Percentiles rank a stretch among this genome's conserved stretches.
Evolutionary conservation across 2,797 vertebrate species (phyloP).

Genomic region (Melanotaenia nigrans): DNA sequence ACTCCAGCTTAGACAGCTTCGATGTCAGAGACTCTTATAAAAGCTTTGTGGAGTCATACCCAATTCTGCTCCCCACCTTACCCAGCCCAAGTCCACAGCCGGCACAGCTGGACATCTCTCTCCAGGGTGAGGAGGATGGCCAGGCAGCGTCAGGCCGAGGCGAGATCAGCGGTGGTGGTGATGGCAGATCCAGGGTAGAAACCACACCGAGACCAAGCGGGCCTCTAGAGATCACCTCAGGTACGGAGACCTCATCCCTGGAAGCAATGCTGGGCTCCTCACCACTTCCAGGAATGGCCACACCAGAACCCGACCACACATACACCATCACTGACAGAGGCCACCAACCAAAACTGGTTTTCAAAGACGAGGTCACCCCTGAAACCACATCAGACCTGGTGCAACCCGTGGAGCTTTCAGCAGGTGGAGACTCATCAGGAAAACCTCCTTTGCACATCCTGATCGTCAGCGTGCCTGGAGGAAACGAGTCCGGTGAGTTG

Average conservation of each 20-base stretch:
- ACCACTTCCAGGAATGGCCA: background rate
- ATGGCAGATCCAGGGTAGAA: background rate
- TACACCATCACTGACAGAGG: background rate
- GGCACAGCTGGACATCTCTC: slow-evolving; percentile 49
- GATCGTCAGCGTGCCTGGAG: slow-evolving; percentile 83
- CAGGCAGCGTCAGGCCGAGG: slow-evolving; percentile 4
- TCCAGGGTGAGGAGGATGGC: background rate
- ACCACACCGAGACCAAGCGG: background rate
- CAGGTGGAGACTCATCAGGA: slow-evolving; percentile 55
- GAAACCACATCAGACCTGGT: slow-evolving; percentile 48
- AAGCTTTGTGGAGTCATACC: slow-evolving; percentile 27
- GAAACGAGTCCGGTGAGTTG: slow-evolving; percentile 87
- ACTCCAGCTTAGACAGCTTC: slow-evolving; percentile 9
- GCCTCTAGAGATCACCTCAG: background rate
- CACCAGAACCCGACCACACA: background rate
- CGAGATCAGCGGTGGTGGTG: background rate
- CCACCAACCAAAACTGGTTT: slow-evolving; percentile 66
- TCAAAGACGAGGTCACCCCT: slow-evolving; percentile 65
- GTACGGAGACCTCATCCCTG: background rate
- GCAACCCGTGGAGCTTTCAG: slow-evolving; percentile 58
- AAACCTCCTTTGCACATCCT: slow-evolving; percentile 78
- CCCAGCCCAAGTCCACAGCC: slow-evolving; percentile 28
- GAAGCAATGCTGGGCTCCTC: background rate
- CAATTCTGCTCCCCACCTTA: slow-evolving; percentile 50
- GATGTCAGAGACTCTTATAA: background rate